These are phyloP conservation scores for Laupala kohalensis DNA, from an alignment of 1,140 invertebrate species.

Conservation along the genomic window DNA sequence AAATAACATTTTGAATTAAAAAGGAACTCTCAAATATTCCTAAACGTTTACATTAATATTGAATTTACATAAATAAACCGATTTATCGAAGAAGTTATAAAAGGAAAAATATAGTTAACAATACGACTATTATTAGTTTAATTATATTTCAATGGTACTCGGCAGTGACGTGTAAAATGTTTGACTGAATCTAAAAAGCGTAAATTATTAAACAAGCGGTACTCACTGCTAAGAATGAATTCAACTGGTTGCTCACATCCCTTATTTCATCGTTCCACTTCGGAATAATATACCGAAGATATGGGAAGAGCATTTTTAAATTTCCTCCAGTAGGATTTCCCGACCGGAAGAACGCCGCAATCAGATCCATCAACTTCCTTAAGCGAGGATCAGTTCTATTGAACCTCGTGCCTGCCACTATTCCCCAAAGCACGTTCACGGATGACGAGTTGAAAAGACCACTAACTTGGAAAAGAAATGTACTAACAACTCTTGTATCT, in stretches of 20 bases:
- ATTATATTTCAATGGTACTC: too few species aligned
- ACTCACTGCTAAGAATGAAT: not conserved
- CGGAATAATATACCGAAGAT: not conserved
- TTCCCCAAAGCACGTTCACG: slow-evolving; percentile 20
- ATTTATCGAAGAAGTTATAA: too few species aligned
- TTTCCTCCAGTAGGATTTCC: not conserved
- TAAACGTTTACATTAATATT: too few species aligned
- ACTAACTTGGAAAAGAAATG: slow-evolving; percentile 2
- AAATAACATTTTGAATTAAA: too few species aligned
- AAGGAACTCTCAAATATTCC: too few species aligned
- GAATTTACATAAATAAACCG: too few species aligned
- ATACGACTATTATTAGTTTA: too few species aligned
- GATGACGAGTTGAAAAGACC: slow-evolving; percentile 9
- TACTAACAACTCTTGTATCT: too few species aligned
- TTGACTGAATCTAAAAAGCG: too few species aligned
- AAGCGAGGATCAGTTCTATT: slow-evolving; percentile 1
- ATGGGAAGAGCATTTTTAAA: not conserved
- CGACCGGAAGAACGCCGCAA: not conserved
- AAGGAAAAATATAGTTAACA: too few species aligned
- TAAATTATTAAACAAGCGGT: not conserved
- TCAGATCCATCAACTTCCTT: slow-evolving; percentile 9
- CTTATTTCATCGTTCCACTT: not conserved
- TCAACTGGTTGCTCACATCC: not conserved
- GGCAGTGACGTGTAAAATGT: too few species aligned
- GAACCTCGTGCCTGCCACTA: slow-evolving; percentile 17